Evolutionary conservation across 2,797 vertebrate genomes (phyloP).

Genomic region (Enteromius treurensis): DNA sequence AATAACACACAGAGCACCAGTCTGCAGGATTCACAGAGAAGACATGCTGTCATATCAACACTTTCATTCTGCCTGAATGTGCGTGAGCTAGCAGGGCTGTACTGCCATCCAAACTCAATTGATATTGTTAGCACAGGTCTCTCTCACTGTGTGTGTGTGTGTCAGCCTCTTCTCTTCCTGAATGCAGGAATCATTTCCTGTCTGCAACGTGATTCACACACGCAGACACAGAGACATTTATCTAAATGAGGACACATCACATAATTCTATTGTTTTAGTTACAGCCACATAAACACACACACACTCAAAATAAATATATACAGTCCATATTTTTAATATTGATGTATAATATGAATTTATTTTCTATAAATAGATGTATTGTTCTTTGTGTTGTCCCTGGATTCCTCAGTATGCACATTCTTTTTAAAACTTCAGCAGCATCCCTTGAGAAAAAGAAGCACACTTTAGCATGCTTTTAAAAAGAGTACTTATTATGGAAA

Average conservation of each 20-base stretch:
- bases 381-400: background rate
- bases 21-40: background rate
- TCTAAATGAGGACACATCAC: background rate
- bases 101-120: slow-evolving; percentile 72
- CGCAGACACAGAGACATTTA: background rate
- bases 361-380: slow-evolving; percentile 1
- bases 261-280: background rate
- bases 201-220: slow-evolving; percentile 66
- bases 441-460: background rate
- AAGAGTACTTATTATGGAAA: no score
- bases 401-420: background rate
- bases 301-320: background rate
- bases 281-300: background rate
- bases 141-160: background rate
- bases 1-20: background rate
- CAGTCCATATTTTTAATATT: background rate
- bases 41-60: slow-evolving; percentile 50
- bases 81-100: slow-evolving; percentile 58
- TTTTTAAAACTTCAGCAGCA: background rate
- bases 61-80: slow-evolving; percentile 45
- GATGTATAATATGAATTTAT: background rate
- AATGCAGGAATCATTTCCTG: slow-evolving; percentile 72
- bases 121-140: slow-evolving; percentile 71
- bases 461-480: background rate
- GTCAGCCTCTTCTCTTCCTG: slow-evolving; percentile 70